Evolutionary conservation across 2,888 invertebrate genomes (phyloP).

Genomic region (Lasioglossum marginatum): DNA sequence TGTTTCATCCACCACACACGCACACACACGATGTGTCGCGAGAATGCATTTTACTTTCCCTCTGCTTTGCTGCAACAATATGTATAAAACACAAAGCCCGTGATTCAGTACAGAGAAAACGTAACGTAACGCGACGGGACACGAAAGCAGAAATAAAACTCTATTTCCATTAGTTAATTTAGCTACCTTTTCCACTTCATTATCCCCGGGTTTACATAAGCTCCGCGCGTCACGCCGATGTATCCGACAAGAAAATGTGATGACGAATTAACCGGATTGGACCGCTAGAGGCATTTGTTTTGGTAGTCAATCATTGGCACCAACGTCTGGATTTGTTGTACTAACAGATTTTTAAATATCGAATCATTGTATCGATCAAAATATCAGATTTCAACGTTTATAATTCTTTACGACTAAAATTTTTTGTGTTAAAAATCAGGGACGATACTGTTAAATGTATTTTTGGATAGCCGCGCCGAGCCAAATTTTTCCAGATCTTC

Average conservation of each 20-base stretch:
- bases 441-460: background rate
- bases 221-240: background rate
- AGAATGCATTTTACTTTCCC: background rate
- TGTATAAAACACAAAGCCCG: background rate
- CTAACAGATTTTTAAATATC: too few relatives aligned
- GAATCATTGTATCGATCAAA: too few relatives aligned
- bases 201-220: background rate
- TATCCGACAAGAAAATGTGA: background rate
- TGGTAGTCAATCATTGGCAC: background rate
- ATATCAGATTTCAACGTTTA: too few relatives aligned
- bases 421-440: too few relatives aligned
- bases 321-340: background rate
- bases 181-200: background rate
- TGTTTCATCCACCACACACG: background rate
- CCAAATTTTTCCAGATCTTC: background rate
- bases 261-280: background rate
- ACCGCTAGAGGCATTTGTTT: background rate
- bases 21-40: background rate
- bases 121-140: background rate
- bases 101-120: background rate
- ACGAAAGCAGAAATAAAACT: background rate
- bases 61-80: background rate
- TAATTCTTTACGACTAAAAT: too few relatives aligned
- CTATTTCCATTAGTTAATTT: conserved; percentile 2
- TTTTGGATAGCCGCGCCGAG: background rate